These are phyloP conservation scores for Ptychobarbus kaznakovi DNA, from an alignment of 2,797 vertebrate species.

Conservation along the genomic window DNA sequence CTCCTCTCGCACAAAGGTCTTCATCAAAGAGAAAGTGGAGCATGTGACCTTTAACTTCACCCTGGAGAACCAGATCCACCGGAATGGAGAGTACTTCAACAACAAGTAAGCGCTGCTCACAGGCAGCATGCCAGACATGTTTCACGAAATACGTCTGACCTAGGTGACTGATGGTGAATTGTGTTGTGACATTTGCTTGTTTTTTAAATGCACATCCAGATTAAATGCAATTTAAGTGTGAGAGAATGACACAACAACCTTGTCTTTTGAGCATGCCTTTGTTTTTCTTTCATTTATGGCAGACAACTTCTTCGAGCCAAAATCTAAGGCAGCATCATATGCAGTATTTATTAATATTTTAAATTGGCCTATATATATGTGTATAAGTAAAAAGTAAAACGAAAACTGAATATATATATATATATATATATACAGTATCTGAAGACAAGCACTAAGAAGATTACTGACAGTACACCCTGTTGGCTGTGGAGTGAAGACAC, in stretches of 20 bases:
- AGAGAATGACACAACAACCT: not conserved
- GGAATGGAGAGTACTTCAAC: slow-evolving; percentile 92
- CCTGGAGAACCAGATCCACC: slow-evolving; percentile 95
- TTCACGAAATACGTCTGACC: not conserved
- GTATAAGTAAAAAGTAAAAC: too few species aligned
- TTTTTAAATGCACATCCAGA: slow-evolving; percentile 1
- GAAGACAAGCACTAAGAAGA: too few species aligned
- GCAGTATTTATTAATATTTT: not conserved
- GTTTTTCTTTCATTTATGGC: not conserved
- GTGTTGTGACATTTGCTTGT: not conserved
- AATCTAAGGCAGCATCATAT: not conserved
- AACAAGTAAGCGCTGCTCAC: slow-evolving; percentile 85
- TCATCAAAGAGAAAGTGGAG: slow-evolving; percentile 89
- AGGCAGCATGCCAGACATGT: not conserved
- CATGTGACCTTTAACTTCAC: slow-evolving; percentile 98
- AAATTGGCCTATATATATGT: not conserved
- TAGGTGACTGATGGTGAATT: not conserved
- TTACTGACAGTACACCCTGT: too few species aligned
- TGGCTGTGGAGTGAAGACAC: too few species aligned
- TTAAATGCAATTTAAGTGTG: not conserved
- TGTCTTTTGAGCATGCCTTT: not conserved
- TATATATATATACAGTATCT: too few species aligned
- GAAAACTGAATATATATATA: too few species aligned
- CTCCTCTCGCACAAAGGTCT: slow-evolving; percentile 88
- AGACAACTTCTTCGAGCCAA: not conserved